phyloP scores from a whole-genome alignment of 2,113 vertebrate genomes.

The Cyprinodon brontotheroides region DNA sequence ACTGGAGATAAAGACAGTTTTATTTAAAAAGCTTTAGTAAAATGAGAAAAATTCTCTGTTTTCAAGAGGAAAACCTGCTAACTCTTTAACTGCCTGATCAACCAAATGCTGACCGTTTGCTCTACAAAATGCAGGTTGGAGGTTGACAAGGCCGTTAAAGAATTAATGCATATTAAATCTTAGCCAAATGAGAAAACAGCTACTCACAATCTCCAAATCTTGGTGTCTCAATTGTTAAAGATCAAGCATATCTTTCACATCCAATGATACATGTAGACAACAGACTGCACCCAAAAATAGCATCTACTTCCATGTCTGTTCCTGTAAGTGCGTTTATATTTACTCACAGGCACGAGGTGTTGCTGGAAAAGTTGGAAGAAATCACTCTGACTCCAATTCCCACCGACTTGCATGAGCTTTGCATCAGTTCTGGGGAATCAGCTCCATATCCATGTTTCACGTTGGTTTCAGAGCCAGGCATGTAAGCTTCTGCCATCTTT shows the following conservation, averaged over 20 bases:
- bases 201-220: not conserved
- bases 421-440: conserved; percentile 17
- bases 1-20: not conserved
- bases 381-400: conserved; percentile 39
- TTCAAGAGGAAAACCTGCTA: not conserved
- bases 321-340: conserved; percentile 7
- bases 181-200: not conserved
- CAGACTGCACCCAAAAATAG: not conserved
- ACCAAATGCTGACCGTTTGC: no score
- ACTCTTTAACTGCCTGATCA: no score
- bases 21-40: not conserved
- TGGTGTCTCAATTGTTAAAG: not conserved
- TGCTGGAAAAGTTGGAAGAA: conserved; percentile 58
- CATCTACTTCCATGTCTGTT: not conserved
- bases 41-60: no score
- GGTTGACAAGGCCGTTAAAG: no score
- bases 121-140: no score
- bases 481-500: conserved; percentile 9
- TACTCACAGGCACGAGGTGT: conserved; percentile 75
- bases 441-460: conserved; percentile 2
- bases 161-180: not conserved
- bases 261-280: not conserved
- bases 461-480: conserved; percentile 4
- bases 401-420: conserved; percentile 16
- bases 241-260: not conserved